These are phyloP conservation scores for Hydroisotoma schaefferi DNA, from an alignment of 2,888 invertebrate species.

Conservation along the genomic window DNA sequence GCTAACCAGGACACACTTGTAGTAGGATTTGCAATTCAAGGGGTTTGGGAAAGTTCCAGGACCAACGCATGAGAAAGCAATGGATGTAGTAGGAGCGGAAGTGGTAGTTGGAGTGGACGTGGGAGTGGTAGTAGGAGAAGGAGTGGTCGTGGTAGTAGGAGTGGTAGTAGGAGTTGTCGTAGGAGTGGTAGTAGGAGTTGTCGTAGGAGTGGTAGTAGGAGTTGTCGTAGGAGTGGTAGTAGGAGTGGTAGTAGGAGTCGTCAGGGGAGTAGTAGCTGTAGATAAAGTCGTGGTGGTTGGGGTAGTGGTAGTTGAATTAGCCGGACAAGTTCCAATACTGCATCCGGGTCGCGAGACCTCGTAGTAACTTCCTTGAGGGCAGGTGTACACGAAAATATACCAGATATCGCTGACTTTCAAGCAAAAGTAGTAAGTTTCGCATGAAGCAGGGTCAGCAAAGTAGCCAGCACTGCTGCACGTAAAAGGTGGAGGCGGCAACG, in stretches of 20 bases:
- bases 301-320: not conserved
- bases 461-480: constrained; percentile 8
- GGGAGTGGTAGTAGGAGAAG: not conserved
- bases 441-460: constrained; percentile 5
- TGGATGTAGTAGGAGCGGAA: not conserved
- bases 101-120: not conserved
- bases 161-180: not conserved
- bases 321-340: constrained; percentile 9
- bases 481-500: not conserved
- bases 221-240: not conserved
- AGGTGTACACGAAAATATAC: constrained; percentile 7
- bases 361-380: constrained; percentile 6
- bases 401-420: not conserved
- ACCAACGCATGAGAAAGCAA: constrained; percentile 16
- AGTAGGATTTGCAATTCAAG: constrained; percentile 21
- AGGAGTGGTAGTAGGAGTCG: not conserved
- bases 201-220: not conserved
- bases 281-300: constrained; percentile 10
- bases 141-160: not conserved
- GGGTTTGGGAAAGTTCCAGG: constrained; percentile 24
- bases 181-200: not conserved
- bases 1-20: constrained; percentile 22
- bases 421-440: constrained; percentile 9
- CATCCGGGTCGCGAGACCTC: not conserved
- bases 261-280: not conserved